phyloP scores from a whole-genome alignment of 2,888 invertebrate species.

The Calliphora vomitoria region DNA sequence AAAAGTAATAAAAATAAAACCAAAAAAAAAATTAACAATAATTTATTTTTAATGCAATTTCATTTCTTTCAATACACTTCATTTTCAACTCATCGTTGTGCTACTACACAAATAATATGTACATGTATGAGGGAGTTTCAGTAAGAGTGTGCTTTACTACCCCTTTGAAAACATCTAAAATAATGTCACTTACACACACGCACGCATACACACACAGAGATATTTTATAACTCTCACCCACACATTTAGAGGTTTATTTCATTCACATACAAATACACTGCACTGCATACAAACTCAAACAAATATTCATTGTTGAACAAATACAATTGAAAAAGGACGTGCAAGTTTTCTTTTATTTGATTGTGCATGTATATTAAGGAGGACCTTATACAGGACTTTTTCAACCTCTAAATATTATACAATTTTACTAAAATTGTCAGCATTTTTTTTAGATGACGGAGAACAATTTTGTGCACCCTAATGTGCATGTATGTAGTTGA shows the following conservation, averaged over 20 bases:
- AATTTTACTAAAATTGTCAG: no score
- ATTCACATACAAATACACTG: no score
- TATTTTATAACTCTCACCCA: background rate
- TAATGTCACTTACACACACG: background rate
- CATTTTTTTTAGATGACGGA: no score
- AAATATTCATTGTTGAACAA: conserved; percentile 28
- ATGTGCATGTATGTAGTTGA: background rate
- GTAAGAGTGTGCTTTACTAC: background rate
- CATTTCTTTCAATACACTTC: conserved; percentile 53
- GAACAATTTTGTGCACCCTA: background rate
- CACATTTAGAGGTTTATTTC: background rate
- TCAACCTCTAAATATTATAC: no score
- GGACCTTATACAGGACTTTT: no score
- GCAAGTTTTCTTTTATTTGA: conserved; percentile 30
- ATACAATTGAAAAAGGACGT: conserved; percentile 49
- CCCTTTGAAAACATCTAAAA: conserved; percentile 3
- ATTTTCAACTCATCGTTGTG: conserved; percentile 4
- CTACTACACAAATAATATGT: background rate
- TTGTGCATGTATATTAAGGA: background rate
- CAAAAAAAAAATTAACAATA: conserved; percentile 37
- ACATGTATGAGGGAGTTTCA: background rate
- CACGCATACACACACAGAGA: background rate
- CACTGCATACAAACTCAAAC: conserved; percentile 11
- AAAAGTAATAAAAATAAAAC: conserved; percentile 1
- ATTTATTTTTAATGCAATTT: conserved; percentile 73